Evolutionary conservation across 2,113 vertebrate genomes (phyloP).

Genomic region (Conger conger): DNA sequence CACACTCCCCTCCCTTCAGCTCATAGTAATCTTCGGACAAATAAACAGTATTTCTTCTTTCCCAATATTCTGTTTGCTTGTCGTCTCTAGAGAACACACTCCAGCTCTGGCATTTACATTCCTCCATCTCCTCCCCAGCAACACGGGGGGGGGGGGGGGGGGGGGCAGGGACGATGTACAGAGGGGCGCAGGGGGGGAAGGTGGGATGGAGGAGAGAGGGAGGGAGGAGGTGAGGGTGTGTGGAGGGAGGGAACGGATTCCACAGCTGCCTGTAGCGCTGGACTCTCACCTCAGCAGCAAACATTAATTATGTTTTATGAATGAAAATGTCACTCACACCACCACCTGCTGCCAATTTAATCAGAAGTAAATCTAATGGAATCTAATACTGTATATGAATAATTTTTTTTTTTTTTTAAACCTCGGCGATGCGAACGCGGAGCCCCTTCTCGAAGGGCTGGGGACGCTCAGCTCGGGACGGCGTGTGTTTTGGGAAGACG

Average conservation of each 20-base stretch:
- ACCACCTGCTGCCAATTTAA: neutral
- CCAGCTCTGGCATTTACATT: no score
- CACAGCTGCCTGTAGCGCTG: constrained; percentile 19
- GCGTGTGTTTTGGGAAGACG: neutral
- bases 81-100: no score
- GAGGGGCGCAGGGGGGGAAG: constrained; percentile 70
- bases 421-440: neutral
- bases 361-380: neutral
- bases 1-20: neutral
- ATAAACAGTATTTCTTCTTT: no score
- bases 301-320: neutral
- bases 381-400: neutral
- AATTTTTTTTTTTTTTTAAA: neutral
- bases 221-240: constrained; percentile 66
- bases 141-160: no score
- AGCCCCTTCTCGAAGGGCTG: neutral
- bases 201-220: constrained; percentile 64
- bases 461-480: neutral
- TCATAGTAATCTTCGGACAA: neutral
- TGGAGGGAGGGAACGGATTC: constrained; percentile 61
- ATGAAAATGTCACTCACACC: neutral
- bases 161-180: constrained; percentile 57
- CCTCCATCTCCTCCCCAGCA: no score
- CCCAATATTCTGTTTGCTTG: no score
- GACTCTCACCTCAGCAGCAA: neutral